phyloP scores from a whole-genome alignment of 2,113 vertebrate species.

The Podarcis cretensis region DNA sequence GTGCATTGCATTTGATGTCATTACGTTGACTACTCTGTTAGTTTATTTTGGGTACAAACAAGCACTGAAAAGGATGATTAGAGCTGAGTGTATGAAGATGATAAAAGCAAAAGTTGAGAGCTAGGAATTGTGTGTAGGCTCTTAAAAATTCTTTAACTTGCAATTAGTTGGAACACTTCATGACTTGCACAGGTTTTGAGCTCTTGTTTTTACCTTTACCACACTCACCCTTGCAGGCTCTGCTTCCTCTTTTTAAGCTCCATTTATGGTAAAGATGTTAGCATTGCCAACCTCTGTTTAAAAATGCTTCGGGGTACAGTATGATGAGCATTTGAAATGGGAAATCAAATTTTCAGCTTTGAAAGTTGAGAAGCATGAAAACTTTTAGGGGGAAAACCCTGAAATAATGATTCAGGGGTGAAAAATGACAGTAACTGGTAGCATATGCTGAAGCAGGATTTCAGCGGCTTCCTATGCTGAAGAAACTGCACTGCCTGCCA shows the following conservation, averaged over 20 bases:
- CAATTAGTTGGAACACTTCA: conserved; percentile 25
- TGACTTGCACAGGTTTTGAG: background rate
- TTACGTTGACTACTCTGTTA: conserved; percentile 34
- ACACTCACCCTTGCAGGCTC: background rate
- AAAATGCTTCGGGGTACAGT: background rate
- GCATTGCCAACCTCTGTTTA: conserved; percentile 11
- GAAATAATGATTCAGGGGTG: conserved; percentile 27
- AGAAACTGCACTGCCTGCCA: background rate
- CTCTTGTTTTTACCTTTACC: background rate
- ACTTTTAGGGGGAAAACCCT: conserved; percentile 23
- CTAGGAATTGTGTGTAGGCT: conserved; percentile 26
- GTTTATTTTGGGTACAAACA: conserved; percentile 47
- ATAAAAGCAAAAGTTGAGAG: conserved; percentile 36
- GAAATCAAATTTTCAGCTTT: background rate
- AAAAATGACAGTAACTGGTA: conserved; percentile 29
- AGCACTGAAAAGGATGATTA: conserved; percentile 39
- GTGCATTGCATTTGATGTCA: conserved; percentile 36
- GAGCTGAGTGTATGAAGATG: background rate
- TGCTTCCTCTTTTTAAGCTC: background rate
- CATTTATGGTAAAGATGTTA: background rate
- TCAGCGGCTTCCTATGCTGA: no score
- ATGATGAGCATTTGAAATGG: background rate
- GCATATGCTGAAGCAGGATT: conserved; percentile 26
- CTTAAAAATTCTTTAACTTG: conserved; percentile 12
- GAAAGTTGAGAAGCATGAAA: background rate